Base-by-base conservation (phyloP, 2,113 vertebrate species). In the Sarotherodon lohbergeri region DNA sequence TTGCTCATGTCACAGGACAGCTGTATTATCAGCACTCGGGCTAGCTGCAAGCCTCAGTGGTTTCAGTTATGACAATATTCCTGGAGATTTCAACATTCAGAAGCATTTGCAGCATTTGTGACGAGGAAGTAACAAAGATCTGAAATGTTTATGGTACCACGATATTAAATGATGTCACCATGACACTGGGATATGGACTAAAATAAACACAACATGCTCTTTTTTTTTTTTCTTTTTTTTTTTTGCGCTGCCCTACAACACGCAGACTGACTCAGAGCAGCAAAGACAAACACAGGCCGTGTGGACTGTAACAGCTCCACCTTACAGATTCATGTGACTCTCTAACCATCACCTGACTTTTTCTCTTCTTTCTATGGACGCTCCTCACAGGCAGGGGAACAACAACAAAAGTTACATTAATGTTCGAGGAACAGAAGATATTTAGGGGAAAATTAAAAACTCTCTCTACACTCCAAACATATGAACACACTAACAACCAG, bases 241-340 rank as follows among this genome's bases (percentile, higher is more conserved):
- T 78, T 86, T 83, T 76, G 48, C 86, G 66, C 83, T 57, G 81
- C 68, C 80, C 87, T 86, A 86, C 82, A 88, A 24, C 71, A 88
- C 66, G 63, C 80, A 83, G 43, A 85, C 88, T 90, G 56, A 55
- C 54, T 86, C 78, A 85, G 87, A 91, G 84, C 83, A 86, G 88
- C 80, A 88, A 90, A 94, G 90, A 93, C 92, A 94, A 95, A 92
- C 90, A 94, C 86, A 92, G 88, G 82, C 90, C 71, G 61, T 66
- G 41, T 82, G 81, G 91, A 85, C 93, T 93, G 89, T 86, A 89
- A 84, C 89, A 91, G 93, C 93, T 94, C 93, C 90, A 94, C 94
- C 94, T 95, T 94, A 91, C 89, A 91, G 93, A 90, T 92, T 92
- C 94, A 95, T 95, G 93, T 95, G 94, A 94, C 90, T 90, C 88